phyloP scores from a whole-genome alignment of 2,113 vertebrate genomes.

The Psophia crepitans region DNA sequence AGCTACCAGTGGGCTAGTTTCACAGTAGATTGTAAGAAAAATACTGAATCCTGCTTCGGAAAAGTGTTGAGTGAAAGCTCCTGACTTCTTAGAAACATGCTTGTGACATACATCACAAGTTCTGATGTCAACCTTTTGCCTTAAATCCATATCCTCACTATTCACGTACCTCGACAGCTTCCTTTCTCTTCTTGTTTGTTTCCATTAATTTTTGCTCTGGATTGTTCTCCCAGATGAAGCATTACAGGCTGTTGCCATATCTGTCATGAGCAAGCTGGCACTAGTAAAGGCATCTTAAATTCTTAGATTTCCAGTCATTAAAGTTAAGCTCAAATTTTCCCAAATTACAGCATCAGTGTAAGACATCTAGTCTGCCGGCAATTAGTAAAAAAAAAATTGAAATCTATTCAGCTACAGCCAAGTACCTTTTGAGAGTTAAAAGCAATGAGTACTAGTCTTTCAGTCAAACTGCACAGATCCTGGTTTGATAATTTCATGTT shows the following conservation, averaged over 20 bases:
- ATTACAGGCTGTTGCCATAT: background rate
- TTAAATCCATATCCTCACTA: background rate
- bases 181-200: background rate
- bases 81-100: background rate
- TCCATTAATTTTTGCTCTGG: background rate
- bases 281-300: background rate
- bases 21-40: background rate
- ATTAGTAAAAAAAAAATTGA: background rate
- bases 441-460: background rate
- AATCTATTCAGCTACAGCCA: background rate
- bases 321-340: background rate
- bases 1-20: background rate
- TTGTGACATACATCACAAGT: background rate
- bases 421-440: background rate
- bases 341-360: background rate
- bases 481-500: background rate
- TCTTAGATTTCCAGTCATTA: background rate
- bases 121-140: background rate
- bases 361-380: background rate
- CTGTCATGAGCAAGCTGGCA: background rate
- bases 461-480: background rate
- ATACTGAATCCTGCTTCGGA: background rate
- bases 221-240: background rate
- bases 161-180: background rate
- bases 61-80: background rate